Evolutionary conservation across 2,113 vertebrate species (phyloP).

Genomic region (Trematomus loennbergii): DNA sequence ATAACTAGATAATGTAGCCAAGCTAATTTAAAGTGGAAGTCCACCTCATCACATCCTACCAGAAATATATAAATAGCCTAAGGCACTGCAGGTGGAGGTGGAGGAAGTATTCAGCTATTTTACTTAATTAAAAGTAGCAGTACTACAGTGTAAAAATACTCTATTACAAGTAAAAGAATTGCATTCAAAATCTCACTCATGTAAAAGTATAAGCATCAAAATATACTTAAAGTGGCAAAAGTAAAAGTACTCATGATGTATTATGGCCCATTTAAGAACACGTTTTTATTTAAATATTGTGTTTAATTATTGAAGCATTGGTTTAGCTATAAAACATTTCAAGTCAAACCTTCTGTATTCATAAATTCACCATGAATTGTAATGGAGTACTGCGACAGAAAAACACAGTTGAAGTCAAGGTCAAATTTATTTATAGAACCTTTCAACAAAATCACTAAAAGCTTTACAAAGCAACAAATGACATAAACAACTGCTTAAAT

Average conservation of each 20-base stretch:
- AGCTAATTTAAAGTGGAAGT: conserved; percentile 63
- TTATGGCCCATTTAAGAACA: no score
- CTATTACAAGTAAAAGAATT: no score
- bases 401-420: conserved; percentile 44
- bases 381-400: conserved; percentile 37
- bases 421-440: conserved; percentile 53
- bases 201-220: no score
- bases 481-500: conserved; percentile 29
- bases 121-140: no score
- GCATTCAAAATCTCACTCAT: no score
- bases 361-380: conserved; percentile 55
- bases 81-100: not conserved
- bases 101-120: no score
- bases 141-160: no score
- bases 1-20: conserved; percentile 54
- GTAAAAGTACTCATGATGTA: no score
- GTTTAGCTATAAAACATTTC: not conserved
- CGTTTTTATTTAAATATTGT: no score
- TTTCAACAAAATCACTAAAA: conserved; percentile 42
- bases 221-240: no score
- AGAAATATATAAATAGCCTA: conserved; percentile 52
- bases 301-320: no score
- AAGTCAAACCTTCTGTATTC: conserved; percentile 35
- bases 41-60: conserved; percentile 28
- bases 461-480: conserved; percentile 49